Evolutionary conservation across 1,140 invertebrate species (phyloP).

Genomic region (Cydia amplana): DNA sequence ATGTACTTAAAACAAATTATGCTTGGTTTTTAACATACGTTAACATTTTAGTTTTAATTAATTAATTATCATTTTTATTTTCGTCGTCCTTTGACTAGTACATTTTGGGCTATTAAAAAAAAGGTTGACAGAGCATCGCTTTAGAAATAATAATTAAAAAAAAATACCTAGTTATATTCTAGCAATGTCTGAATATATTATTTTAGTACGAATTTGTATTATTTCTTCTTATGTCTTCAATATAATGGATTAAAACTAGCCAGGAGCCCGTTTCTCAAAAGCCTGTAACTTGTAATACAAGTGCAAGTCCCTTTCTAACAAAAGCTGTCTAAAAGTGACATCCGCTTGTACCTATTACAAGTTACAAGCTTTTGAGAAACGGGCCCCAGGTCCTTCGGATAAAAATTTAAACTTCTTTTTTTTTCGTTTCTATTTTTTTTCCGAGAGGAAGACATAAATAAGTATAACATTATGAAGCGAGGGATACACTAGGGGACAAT

Average conservation of each 20-base stretch:
- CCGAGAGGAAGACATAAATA: background rate
- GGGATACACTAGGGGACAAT: no score
- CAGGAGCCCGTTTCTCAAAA: no score
- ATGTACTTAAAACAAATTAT: background rate
- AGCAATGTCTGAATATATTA: conserved; percentile 34
- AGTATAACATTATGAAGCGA: no score
- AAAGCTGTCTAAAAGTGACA: no score
- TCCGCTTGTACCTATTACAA: no score
- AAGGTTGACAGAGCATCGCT: background rate
- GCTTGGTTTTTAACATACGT: background rate
- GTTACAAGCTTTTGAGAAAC: no score
- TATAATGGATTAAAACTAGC: background rate
- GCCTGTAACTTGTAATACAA: no score
- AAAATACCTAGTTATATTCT: conserved; percentile 22
- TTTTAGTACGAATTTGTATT: conserved; percentile 27
- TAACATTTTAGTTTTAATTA: background rate
- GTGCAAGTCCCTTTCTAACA: no score
- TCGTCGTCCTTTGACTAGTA: conserved; percentile 20
- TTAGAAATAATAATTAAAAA: background rate
- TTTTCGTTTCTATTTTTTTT: background rate
- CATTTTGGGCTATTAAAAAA: conserved; percentile 10
- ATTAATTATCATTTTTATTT: background rate
- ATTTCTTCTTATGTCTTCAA: conserved; percentile 4
- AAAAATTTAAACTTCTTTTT: background rate
- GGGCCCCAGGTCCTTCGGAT: background rate